Percentiles rank a stretch among this genome's conserved stretches.
These are phyloP conservation scores for Stegastes partitus DNA, from an alignment of 2,113 vertebrate genomes.

Conservation along the genomic window DNA sequence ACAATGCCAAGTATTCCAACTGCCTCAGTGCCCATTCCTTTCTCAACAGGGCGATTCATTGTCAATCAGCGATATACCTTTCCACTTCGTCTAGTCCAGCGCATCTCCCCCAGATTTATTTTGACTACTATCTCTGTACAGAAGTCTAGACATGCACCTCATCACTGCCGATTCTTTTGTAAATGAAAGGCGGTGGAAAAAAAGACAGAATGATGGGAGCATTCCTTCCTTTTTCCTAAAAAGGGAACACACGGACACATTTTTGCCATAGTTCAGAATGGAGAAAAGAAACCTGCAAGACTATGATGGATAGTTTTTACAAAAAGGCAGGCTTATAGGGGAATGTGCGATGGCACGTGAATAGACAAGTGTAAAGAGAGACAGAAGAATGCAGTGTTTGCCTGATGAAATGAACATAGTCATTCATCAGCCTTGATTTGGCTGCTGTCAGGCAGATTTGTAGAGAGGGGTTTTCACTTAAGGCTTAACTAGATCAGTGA, in stretches of 20 bases:
- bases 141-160: slow-evolving; percentile 72
- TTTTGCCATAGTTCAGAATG: slow-evolving; percentile 72
- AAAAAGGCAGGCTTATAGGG: slow-evolving; percentile 43
- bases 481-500: background rate
- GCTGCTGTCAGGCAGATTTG: background rate
- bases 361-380: slow-evolving; percentile 19
- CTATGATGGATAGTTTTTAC: slow-evolving; percentile 60
- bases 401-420: slow-evolving; percentile 25
- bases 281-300: slow-evolving; percentile 57
- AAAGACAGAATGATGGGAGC: slow-evolving; percentile 29
- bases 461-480: background rate
- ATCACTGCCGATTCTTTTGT: slow-evolving; percentile 46
- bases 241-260: slow-evolving; percentile 74
- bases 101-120: slow-evolving; percentile 73
- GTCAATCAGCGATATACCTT: slow-evolving; percentile 41
- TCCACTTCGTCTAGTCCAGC: slow-evolving; percentile 53
- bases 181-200: slow-evolving; percentile 36
- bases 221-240: slow-evolving; percentile 70
- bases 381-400: slow-evolving; percentile 31
- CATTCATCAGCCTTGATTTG: slow-evolving; percentile 18
- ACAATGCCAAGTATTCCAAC: slow-evolving; percentile 58
- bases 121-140: slow-evolving; percentile 64
- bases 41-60: slow-evolving; percentile 20
- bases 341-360: slow-evolving; percentile 28
- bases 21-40: slow-evolving; percentile 23